Base-by-base conservation (phyloP, 2,888 invertebrate species). In the Glaucopsyche alexis region DNA sequence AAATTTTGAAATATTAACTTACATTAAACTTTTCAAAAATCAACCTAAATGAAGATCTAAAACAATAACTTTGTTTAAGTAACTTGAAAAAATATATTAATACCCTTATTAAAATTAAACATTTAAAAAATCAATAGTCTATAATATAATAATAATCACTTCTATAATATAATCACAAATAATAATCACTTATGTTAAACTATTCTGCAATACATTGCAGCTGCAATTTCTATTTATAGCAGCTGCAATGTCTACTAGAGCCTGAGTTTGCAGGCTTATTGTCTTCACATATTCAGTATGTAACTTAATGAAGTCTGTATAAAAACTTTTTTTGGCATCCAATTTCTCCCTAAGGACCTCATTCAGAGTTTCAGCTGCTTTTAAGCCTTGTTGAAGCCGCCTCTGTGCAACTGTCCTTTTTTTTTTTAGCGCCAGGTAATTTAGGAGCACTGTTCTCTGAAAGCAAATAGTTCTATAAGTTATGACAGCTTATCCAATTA, bases 241-340 rank as follows among this genome's bases (percentile, higher is more conserved):
- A 50, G 50, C 50, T 50, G 50, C 50, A 50, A 50, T 50, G 50
- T 50, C 50, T n/a, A 50, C 50, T n/a, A 50, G 50, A n/a, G 50
- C 50, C 50, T 50, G 50, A n/a, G 50, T 50, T n/a, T 52, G 50
- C 50, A 52, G n/a, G 8, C 3, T 19, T 3, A 52, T 52, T 19
- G 52, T 9, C 16, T 16, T 52, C 7, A 52, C 16, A 52, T 16
- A 52, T n/a, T 52, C 52, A 16, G n/a, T 16, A 52, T 52, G n/a
- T n/a, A 52, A 52, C 7, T 52, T n/a, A 8, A 52, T n/a, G 8
- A 16, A 7, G 5, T 52, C n/a, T 0, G n/a, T n/a, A 52, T 52
- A 52, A 16, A 52, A 9, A 8, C 16, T 52, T 16, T 52, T 52
- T 16, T 52, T 52, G 6, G 8, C 6, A 52, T 52, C 16, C 8